phyloP scores from a whole-genome alignment of 2,113 vertebrate species.

The Scalopus aquaticus region DNA sequence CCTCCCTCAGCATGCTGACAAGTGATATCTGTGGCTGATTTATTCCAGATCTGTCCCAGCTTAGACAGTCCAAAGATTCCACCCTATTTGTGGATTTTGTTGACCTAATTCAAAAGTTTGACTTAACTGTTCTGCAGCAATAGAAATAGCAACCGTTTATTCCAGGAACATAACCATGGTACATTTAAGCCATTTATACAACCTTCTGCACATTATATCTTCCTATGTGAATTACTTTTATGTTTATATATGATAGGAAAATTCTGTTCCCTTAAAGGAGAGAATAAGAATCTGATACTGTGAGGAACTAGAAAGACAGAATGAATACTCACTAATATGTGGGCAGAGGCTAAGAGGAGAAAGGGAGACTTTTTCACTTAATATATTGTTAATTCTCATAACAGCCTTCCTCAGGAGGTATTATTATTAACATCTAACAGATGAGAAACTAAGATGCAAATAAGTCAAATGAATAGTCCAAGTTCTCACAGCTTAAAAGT shows the following conservation, averaged over 20 bases:
- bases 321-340: neutral
- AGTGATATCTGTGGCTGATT: slow-evolving; percentile 76
- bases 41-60: slow-evolving; percentile 73
- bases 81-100: slow-evolving; percentile 81
- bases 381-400: neutral
- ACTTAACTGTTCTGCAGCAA: slow-evolving; percentile 67
- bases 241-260: neutral
- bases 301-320: slow-evolving; percentile 14
- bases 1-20: slow-evolving; percentile 53
- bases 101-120: slow-evolving; percentile 77
- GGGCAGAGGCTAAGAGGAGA: neutral
- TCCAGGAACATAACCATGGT: slow-evolving; percentile 51
- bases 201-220: slow-evolving; percentile 4
- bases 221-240: neutral
- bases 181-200: slow-evolving; percentile 50
- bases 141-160: slow-evolving; percentile 73
- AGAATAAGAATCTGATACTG: neutral
- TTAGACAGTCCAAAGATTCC: slow-evolving; percentile 73
- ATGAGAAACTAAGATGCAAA: neutral
- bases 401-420: neutral
- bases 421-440: neutral
- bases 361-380: neutral
- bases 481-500: neutral
- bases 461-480: neutral
- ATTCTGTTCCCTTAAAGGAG: neutral